Conservation (phyloP, 2,797 vertebrate species). For the Ctenopoma kingsleyae region DNA sequence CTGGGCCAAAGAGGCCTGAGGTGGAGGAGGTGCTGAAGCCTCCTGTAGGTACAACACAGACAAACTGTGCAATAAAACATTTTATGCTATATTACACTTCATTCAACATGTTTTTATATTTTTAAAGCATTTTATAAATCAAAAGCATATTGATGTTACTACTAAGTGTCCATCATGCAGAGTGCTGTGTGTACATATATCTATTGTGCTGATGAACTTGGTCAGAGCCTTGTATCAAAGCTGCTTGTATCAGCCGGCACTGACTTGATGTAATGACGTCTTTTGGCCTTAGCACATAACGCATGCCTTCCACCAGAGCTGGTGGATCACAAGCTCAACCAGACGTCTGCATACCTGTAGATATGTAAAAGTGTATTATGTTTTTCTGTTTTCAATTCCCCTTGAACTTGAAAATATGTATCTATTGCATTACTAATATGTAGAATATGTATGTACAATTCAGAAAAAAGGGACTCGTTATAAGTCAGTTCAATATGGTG, state of each 20-base stretch:
- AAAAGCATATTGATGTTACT: constrained; percentile 52
- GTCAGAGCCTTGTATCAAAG: constrained; percentile 62
- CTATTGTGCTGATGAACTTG: constrained; percentile 46
- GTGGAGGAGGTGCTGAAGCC: not conserved
- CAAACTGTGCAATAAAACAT: constrained; percentile 87
- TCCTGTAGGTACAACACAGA: constrained; percentile 62
- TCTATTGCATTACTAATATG: constrained; percentile 72
- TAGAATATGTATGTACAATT: constrained; percentile 75
- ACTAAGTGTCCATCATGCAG: constrained; percentile 56
- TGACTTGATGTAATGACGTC: constrained; percentile 24
- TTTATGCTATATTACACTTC: constrained; percentile 84
- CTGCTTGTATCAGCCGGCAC: constrained; percentile 41
- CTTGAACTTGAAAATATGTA: constrained; percentile 87
- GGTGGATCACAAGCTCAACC: constrained; percentile 73
- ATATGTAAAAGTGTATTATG: constrained; percentile 82
- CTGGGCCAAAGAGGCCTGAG: constrained; percentile 6
- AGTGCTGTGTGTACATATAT: constrained; percentile 11
- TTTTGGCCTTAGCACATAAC: constrained; percentile 52
- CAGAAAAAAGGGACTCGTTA: constrained; percentile 70
- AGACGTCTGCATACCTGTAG: constrained; percentile 81
- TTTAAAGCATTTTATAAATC: constrained; percentile 73
- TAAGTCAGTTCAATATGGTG: constrained; percentile 44
- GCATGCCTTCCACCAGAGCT: constrained; percentile 65
- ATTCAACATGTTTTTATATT: constrained; percentile 80
- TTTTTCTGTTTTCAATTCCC: constrained; percentile 77